Conservation (phyloP, 2,797 vertebrate species). For the Paramormyrops hopkinsi region DNA sequence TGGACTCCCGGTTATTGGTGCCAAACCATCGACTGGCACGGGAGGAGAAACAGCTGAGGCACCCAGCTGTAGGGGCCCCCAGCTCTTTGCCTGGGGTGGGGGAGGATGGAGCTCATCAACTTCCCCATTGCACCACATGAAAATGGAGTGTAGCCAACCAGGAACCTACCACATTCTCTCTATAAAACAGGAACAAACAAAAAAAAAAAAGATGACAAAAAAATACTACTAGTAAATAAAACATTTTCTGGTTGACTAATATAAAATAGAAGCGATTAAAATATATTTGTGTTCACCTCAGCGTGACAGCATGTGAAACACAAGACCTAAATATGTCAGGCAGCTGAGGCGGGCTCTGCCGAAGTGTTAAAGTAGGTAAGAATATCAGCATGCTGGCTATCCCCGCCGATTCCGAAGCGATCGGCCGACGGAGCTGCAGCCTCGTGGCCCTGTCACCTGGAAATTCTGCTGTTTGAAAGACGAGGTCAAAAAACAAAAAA, state of each 20-base stretch:
- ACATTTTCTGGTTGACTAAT: slow-evolving; percentile 12
- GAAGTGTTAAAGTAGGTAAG: not conserved
- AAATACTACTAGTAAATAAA: not conserved
- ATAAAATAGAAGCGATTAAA: slow-evolving; percentile 9
- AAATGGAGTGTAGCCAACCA: not conserved
- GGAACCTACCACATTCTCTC: not conserved
- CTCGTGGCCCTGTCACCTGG: not conserved
- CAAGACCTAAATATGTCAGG: slow-evolving; percentile 2
- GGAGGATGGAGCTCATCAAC: slow-evolving; percentile 20
- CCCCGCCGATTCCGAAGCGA: not conserved
- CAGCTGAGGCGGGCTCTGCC: not conserved
- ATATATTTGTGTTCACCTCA: not conserved
- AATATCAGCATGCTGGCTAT: slow-evolving; percentile 6
- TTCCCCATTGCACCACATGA: not conserved
- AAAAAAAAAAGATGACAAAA: not conserved
- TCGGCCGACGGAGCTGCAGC: not conserved
- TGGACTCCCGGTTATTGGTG: slow-evolving; percentile 49
- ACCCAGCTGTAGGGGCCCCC: slow-evolving; percentile 31
- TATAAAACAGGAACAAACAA: not conserved
- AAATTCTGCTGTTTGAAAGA: not conserved
- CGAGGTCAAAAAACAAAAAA: not conserved
- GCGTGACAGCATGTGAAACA: slow-evolving; percentile 3
- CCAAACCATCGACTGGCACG: slow-evolving; percentile 50
- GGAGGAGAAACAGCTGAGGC: slow-evolving; percentile 40
- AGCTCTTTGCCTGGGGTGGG: slow-evolving; percentile 24